Evolutionary conservation across 2,113 vertebrate species (phyloP), one percentile per base, ranked within the genome.

Genomic region (Lepidothrix coronata): DNA sequence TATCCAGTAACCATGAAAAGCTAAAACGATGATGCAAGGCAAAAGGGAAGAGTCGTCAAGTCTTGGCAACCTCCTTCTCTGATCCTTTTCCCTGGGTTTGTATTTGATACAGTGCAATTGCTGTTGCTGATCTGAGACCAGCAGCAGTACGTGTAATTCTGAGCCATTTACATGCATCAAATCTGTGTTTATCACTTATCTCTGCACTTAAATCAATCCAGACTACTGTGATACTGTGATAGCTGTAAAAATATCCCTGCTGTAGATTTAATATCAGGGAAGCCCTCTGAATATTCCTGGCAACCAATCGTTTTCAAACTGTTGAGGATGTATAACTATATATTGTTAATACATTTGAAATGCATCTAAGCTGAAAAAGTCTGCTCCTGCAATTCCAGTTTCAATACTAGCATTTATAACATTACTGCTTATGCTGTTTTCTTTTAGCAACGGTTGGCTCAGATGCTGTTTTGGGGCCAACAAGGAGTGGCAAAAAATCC

Each of bases 401-500:
- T 88, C 59, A 73, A 12, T 51, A n/a, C 5, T 61, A 33, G 41
- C 41, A 73, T 85, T 82, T 75, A 25, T 49, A 68, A 46, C 14
- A 12, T 46, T 41, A 25, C 6, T 43, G 21, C 18, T 77, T 66
- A 22, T 27, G 5, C 72, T 89, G 35, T 89, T 54, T 92, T 96
- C 66, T 95, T 95, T 65, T 83, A 99, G 99, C 99, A 98, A 98
- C 96, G 95, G 25, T 46, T 99, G 96, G 99, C 98, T 72, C 97
- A 97, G 87, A 98, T 99, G 98, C 97, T 99, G 35, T 99, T 98
- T 91, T 99, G 98, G 98, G 99, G 99, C 33, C 98, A 98, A 21
- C 98, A 98, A 83, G 98, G 99, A 23, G 98, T 99, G 66, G 95
- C 97, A 28, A 99, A 99, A 98, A 99, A 99, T 90, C 94, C 97